Evolutionary conservation across 2,113 vertebrate genomes (phyloP), one percentile per base, ranked within the genome.

Genomic region (Ammodytes dubius): DNA sequence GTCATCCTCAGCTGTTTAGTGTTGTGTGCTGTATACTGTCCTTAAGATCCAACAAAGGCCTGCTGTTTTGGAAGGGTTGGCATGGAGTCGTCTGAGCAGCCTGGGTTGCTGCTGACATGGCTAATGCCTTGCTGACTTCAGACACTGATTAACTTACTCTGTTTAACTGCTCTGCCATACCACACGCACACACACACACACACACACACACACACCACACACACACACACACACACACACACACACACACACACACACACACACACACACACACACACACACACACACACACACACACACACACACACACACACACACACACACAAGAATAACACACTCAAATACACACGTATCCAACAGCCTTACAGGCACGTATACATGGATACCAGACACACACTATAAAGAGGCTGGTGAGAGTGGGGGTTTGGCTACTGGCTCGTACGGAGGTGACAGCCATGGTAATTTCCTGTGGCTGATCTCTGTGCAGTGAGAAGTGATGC

Each of bases 391-490:
- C 72, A 43, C 70, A 81, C 54, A 63, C 6, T 5, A 53, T 71
- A 82, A 74, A 82, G 79, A 74, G 71, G 77, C 37, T 68, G 77
- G 27, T 14, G 77, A 61, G 86, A 61, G 86, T 42, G 77, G 47
- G 77, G 77, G 85, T 15, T 72, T 58, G 82, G 78, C 77, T 86
- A 90, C 78, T 79, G 89, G 87, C 74, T 81, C 87, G 86, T 84
- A 46, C 79, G 71, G 80, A 89, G 81, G 83, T 84, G 92, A 88
- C 91, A 90, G 84, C 85, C 82, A 83, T 86, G 85, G 87, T 94
- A 88, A 94, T 94, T 92, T 94, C 83, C 91, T 89, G 85, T 89
- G 92, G 82, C 88, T 90, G 87, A 87, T 89, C 88, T 90, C 71
- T 89, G 77, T 64, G 19, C 74, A 57, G 73, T 40, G 47, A 89